These are phyloP conservation scores for Anarsia innoxiella DNA, from an alignment of 2,888 invertebrate species.

Conservation along the genomic window DNA sequence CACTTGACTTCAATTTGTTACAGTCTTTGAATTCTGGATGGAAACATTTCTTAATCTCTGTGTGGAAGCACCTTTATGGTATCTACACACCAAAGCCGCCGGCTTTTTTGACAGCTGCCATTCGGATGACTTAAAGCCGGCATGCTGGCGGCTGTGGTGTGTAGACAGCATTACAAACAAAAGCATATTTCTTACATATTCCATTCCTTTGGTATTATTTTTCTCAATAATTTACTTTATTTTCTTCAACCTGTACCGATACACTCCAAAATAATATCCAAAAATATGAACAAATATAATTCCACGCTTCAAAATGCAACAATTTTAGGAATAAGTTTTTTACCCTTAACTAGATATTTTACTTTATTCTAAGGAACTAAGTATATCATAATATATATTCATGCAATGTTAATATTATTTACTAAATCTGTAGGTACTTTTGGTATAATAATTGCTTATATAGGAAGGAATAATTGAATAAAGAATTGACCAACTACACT, in stretches of 20 bases:
- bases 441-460: conserved; percentile 63
- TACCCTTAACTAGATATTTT: conserved; percentile 21
- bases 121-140: too few species aligned
- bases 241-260: neutral
- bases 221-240: neutral
- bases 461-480: conserved; percentile 66
- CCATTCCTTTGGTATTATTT: too few species aligned
- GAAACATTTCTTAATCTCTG: too few species aligned
- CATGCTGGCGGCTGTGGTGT: too few species aligned
- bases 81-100: too few species aligned
- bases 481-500: conserved; percentile 61
- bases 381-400: conserved; percentile 38
- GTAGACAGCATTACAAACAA: too few species aligned
- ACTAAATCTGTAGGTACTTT: conserved; percentile 56
- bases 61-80: too few species aligned
- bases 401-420: conserved; percentile 50
- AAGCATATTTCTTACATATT: too few species aligned
- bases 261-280: neutral
- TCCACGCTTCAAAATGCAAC: conserved; percentile 9
- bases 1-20: too few species aligned
- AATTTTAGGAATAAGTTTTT: conserved; percentile 6
- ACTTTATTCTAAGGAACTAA: conserved; percentile 30
- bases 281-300: conserved; percentile 3
- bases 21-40: too few species aligned
- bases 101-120: too few species aligned